A percentile compares a stretch with the other conserved stretches of the same genome.
Evolutionary conservation across 2,797 vertebrate species (phyloP).

Genomic region (Ataeniobius toweri): DNA sequence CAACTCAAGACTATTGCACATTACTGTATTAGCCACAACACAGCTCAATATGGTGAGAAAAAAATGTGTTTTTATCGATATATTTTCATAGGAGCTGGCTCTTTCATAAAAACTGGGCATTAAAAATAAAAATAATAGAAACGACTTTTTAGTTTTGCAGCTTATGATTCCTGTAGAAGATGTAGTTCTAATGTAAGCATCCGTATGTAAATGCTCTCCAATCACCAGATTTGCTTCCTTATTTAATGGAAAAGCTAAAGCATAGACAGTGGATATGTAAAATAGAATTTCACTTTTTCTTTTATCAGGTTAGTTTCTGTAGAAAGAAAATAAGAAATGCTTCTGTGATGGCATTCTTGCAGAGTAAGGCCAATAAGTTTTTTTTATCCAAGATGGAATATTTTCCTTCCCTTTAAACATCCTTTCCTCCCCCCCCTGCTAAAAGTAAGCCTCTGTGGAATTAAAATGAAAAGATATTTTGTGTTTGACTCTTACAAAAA

Average conservation of each 20-base stretch:
- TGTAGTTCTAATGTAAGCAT: constrained; percentile 8
- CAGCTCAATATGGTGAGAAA: background rate
- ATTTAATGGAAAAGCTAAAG: constrained; percentile 19
- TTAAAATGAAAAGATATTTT: constrained; percentile 13
- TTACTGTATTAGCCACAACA: background rate
- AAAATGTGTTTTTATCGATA: background rate
- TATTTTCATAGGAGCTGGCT: background rate
- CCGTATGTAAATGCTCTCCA: constrained; percentile 11
- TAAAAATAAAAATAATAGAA: background rate
- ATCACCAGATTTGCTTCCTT: constrained; percentile 41
- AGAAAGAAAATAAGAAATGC: constrained; percentile 62
- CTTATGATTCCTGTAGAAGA: constrained; percentile 9
- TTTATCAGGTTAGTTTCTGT: constrained; percentile 44
- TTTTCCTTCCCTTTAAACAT: background rate
- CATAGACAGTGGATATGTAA: background rate
- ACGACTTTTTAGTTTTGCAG: background rate
- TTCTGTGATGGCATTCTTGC: constrained; percentile 60
- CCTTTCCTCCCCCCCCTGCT: background rate
- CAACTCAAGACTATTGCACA: background rate
- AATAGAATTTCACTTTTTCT: background rate
- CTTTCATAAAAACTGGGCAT: background rate
- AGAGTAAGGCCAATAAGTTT: constrained; percentile 36
- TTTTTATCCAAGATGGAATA: constrained; percentile 44
- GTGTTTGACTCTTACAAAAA: background rate
- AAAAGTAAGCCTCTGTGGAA: constrained; percentile 4